phyloP scores from a whole-genome alignment of 2,797 vertebrate species.

The Scleropages formosus region DNA sequence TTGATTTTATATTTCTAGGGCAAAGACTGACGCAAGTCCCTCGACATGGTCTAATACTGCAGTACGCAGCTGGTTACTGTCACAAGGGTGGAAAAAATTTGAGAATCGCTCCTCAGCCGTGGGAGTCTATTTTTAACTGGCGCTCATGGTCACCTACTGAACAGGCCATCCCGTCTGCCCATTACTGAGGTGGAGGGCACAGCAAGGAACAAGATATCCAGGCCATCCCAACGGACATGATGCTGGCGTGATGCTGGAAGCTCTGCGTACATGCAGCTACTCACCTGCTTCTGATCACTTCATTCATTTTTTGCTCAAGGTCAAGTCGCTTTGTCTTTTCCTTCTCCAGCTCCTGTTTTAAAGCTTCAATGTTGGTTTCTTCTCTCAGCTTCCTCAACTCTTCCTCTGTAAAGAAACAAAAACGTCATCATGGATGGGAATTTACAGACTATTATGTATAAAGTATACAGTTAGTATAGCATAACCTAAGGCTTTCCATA shows the following conservation, averaged over 20 bases:
- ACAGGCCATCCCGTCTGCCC: not conserved
- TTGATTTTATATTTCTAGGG: not conserved
- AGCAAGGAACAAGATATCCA: not conserved
- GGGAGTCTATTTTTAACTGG: not conserved
- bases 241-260: not conserved
- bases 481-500: too few species aligned
- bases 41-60: not conserved
- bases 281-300: conserved; percentile 79
- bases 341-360: conserved; percentile 88
- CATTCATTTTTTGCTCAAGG: conserved; percentile 85
- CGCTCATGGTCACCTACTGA: not conserved
- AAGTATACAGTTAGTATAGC: too few species aligned
- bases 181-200: not conserved
- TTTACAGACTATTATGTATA: too few species aligned
- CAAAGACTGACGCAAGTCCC: not conserved
- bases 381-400: conserved; percentile 89
- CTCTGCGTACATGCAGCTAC: not conserved
- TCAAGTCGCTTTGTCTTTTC: conserved; percentile 80
- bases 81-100: not conserved
- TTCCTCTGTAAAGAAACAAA: conserved; percentile 75
- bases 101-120: not conserved
- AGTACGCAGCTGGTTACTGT: not conserved
- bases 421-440: not conserved
- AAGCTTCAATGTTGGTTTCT: conserved; percentile 79
- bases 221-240: not conserved